Evolutionary conservation across 2,888 invertebrate genomes (phyloP), one percentile per base, ranked within the genome.

Genomic region (Oligia fasciuncula): DNA sequence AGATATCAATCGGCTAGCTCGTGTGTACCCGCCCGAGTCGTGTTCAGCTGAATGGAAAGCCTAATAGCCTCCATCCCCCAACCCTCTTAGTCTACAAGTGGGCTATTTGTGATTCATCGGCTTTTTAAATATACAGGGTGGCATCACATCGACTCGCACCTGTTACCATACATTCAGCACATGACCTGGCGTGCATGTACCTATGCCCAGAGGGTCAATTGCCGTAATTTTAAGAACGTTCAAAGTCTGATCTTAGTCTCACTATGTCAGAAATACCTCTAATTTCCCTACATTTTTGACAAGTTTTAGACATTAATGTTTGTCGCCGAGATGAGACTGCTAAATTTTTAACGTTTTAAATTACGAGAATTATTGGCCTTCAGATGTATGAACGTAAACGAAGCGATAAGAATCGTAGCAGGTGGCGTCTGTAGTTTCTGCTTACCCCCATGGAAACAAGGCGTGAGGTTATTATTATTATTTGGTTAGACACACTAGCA

Each of bases 11-110:
- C 65, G 40, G 54, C 23, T 1, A 70, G 74, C 73, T 69, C 63
- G 75, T 9, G 82, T 73, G 79, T 74, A n/a, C 3, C 68, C 80
- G 54, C 35, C 80, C 77, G 83, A 63, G 80, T 77, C 67, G 77
- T 71, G 75, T 63, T 65, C 81, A 76, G 57, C 19, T 73, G 71
- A 63, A 43, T 78, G 76, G 76, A 80, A 78, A 80, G 19, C 62
- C 77, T 78, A 77, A 81, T 75, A 80, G 74, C 60, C 40, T 6
- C 54, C 29, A 19, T 3, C 35, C 14, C 14, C n/a, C 8, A 0
- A 2, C 23, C 68, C 63, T 66, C n/a, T 29, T n/a, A 54, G n/a
- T 46, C 67, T 74, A 74, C 74, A 79, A 68, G 74, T 46, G 40
- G 67, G 43, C 35, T 82, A 68, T 79, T 72, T 73, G n/a, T 72